Evolutionary conservation across 2,113 vertebrate genomes (phyloP).

Genomic region (Chlamydotis undulata): DNA sequence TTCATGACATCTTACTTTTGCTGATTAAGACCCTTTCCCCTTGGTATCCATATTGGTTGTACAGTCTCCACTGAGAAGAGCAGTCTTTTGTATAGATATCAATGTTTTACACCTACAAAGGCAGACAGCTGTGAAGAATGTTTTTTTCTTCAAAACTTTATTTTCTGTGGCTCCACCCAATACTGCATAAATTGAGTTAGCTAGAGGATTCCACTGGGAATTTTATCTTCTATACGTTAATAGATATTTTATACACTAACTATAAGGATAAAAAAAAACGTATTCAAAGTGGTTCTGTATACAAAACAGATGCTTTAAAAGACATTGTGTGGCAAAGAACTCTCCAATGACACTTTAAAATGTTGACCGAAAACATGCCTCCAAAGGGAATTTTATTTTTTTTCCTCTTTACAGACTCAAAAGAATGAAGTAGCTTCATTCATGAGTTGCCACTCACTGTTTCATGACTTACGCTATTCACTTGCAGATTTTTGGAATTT

Average conservation of each 20-base stretch:
- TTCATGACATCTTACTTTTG: not conserved
- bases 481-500: not conserved
- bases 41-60: not conserved
- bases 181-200: slow-evolving; percentile 17
- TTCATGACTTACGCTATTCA: not conserved
- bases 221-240: slow-evolving; percentile 7
- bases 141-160: slow-evolving; percentile 48
- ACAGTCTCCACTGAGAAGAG: not conserved
- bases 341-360: not conserved
- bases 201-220: not conserved
- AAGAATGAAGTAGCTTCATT: not conserved
- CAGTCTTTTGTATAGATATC: slow-evolving; percentile 46
- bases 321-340: not conserved
- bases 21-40: not conserved
- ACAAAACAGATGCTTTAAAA: not conserved
- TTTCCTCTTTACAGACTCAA: not conserved
- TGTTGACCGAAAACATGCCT: not conserved
- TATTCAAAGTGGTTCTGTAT: slow-evolving; percentile 1
- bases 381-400: not conserved
- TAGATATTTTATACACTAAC: slow-evolving; percentile 45
- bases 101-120: slow-evolving; percentile 51
- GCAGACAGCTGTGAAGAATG: slow-evolving; percentile 17
- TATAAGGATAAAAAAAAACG: slow-evolving; percentile 3
- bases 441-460: not conserved
- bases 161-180: slow-evolving; percentile 35